Evolutionary conservation across 2,113 vertebrate species (phyloP), one percentile per base, ranked within the genome.

Genomic region (Collichthys lucidus): DNA sequence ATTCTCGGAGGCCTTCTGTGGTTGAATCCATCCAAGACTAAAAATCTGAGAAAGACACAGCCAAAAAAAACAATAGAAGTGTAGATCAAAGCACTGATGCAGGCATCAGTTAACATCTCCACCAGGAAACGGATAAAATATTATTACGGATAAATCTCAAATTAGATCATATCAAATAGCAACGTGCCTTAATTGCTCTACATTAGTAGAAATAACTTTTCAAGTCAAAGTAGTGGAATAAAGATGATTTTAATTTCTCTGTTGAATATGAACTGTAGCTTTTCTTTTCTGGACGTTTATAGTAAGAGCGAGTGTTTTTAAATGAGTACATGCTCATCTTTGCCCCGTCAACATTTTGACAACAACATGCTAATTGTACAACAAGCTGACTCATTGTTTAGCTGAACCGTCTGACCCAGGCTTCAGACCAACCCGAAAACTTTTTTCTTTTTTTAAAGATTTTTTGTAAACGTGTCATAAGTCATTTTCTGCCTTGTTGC

Each of bases 341-440:
- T 74, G 31, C 49, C 50, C 5, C 10, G 4, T 63, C 7, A 22
- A 40, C 24, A 60, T 49, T 57, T 59, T 26, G 19, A 40, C 22
- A 59, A 46, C n/a, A 11, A 5, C 15, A 14, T 29, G 7, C 6
- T 49, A 2, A 11, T 22, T 52, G 47, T 70, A 40, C 40, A 29
- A 20, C 9, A 46, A 24, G 10, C 12, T 20, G 59, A 46, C 6
- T 4, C 22, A 29, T 22, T 46, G n/a, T 63, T 22, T 2, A 40
- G 35, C 35, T 40, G 35, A 40, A 8, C 35, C 9, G 77, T 88
- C 87, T 89, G 86, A 86, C 74, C 81, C 47, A 3, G 72, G 83
- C 82, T 91, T 88, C 9, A 61, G 17, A 55, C 20, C 20, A 19
- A 70, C 65, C 47, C 50, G 4, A 63, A 11, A 42, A 56, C 53